These are phyloP conservation scores for Cladorhizidae sp. DNA, from an alignment of 37 sponge, comb jelly and placozoan species.

Conservation along the genomic window DNA sequence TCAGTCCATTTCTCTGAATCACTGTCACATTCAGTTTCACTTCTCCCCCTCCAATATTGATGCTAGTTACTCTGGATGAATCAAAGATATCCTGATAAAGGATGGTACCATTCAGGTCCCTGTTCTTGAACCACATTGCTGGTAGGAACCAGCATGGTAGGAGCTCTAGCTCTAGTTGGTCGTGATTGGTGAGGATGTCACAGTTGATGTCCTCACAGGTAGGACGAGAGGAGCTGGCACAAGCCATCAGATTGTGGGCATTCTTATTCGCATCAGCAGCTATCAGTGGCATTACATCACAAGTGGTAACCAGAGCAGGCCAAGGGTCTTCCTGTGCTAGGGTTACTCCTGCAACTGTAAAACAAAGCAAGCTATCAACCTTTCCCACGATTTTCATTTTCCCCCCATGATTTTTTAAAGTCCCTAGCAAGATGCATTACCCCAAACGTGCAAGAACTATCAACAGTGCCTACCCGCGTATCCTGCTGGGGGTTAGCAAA, in stretches of 20 bases:
- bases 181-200: background rate
- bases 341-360: too few relatives aligned
- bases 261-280: background rate
- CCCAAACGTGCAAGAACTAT: too few relatives aligned
- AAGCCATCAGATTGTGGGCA: background rate
- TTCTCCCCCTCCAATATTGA: background rate
- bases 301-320: constrained; percentile 17
- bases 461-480: too few relatives aligned
- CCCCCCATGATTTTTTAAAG: too few relatives aligned
- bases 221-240: background rate
- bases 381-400: too few relatives aligned
- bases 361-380: too few relatives aligned
- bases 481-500: too few relatives aligned
- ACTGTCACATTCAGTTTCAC: constrained; percentile 17
- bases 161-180: constrained; percentile 15
- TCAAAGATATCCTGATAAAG: constrained; percentile 12
- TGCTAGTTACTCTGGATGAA: background rate
- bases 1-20: constrained; percentile 1
- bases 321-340: constrained; percentile 3
- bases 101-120: background rate
- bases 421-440: too few relatives aligned
- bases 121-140: constrained; percentile 10
- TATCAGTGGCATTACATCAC: constrained; percentile 17
- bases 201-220: constrained; percentile 15
- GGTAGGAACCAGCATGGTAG: constrained; percentile 23